phyloP scores from a whole-genome alignment of 2,888 invertebrate species.

The Ditula angustiorana region DNA sequence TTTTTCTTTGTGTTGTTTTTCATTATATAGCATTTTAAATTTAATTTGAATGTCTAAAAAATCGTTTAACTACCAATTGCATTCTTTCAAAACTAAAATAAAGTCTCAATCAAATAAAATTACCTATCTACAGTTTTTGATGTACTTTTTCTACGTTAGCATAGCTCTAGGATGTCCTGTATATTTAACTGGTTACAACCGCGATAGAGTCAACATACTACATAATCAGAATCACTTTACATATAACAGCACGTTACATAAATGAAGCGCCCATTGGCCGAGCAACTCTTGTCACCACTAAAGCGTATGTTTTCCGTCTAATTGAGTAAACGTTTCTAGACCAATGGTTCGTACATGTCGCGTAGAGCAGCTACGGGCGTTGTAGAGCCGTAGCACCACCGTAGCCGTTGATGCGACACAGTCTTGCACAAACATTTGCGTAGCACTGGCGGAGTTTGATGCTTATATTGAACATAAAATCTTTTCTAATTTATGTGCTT shows the following conservation, averaged over 20 bases:
- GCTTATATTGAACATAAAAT: conserved; percentile 47
- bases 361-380: conserved; percentile 64
- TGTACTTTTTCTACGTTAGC: too few species aligned
- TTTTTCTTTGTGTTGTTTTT: too few species aligned
- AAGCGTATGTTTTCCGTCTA: conserved; percentile 78
- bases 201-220: too few species aligned
- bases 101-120: too few species aligned
- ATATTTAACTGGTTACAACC: too few species aligned
- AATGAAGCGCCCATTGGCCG: conserved; percentile 57
- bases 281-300: conserved; percentile 67
- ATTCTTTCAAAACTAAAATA: too few species aligned
- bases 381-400: conserved; percentile 58
- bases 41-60: too few species aligned
- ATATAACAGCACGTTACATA: conserved; percentile 54
- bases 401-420: conserved; percentile 54
- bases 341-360: conserved; percentile 72
- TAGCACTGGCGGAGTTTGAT: conserved; percentile 54
- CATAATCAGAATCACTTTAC: too few species aligned
- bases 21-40: too few species aligned
- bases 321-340: conserved; percentile 78
- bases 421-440: conserved; percentile 68
- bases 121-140: too few species aligned
- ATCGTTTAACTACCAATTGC: too few species aligned
- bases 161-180: too few species aligned
- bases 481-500: conserved; percentile 47